Evolutionary conservation across 2,113 vertebrate species (phyloP).

Genomic region (Scomber japonicus): DNA sequence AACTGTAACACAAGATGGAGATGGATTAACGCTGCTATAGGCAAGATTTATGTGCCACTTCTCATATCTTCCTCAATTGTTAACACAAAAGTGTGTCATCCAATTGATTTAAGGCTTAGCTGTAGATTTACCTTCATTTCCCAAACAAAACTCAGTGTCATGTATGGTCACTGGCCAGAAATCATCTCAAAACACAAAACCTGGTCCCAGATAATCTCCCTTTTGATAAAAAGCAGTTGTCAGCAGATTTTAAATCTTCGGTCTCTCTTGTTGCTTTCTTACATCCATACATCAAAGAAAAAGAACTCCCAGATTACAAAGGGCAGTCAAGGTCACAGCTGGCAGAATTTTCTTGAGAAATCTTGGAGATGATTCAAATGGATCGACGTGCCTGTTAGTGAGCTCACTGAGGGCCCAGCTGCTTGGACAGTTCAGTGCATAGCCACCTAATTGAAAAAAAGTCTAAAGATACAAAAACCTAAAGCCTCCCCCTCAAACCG

Average conservation of each 20-base stretch:
- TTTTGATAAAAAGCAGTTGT: too few species aligned
- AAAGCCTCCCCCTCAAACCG: conserved; percentile 31
- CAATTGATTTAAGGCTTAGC: not conserved
- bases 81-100: not conserved
- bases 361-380: not conserved
- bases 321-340: conserved; percentile 15
- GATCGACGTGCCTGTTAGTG: not conserved
- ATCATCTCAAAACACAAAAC: not conserved
- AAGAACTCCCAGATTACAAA: conserved; percentile 11
- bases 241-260: conserved; percentile 7
- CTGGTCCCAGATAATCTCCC: too few species aligned
- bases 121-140: not conserved
- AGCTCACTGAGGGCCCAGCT: not conserved
- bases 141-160: too few species aligned
- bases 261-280: conserved; percentile 16
- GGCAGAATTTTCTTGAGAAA: conserved; percentile 10
- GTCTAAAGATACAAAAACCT: not conserved
- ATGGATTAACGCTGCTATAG: not conserved
- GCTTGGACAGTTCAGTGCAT: not conserved
- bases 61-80: not conserved
- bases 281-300: conserved; percentile 18
- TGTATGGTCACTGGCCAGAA: too few species aligned
- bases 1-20: not conserved
- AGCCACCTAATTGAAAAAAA: not conserved
- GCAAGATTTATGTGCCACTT: not conserved